These are phyloP conservation scores for Lathamus discolor DNA, from an alignment of 2,113 vertebrate genomes.

Conservation along the genomic window DNA sequence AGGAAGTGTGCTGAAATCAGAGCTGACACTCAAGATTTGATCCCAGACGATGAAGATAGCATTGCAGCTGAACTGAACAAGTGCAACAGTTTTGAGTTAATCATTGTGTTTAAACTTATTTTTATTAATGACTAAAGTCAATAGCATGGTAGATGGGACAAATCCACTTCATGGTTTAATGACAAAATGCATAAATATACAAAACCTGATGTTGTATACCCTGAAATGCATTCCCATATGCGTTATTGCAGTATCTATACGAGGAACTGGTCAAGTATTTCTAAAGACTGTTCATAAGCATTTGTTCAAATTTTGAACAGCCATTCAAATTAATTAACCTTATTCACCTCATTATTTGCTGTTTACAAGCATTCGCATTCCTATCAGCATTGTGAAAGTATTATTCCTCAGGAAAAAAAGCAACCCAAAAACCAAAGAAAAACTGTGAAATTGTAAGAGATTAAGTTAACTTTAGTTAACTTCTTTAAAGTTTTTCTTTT, in stretches of 20 bases:
- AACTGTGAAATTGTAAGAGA: neutral
- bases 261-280: neutral
- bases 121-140: neutral
- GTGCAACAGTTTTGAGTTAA: neutral
- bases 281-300: neutral
- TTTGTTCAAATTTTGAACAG: neutral
- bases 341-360: neutral
- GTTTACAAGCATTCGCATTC: neutral
- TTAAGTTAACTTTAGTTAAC: neutral
- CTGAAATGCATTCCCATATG: neutral
- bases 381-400: neutral
- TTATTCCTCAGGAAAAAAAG: neutral
- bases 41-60: accelerated
- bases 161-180: neutral
- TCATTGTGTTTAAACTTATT: neutral
- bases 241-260: neutral
- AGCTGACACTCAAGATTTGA: neutral
- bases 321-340: neutral
- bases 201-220: neutral
- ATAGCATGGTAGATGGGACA: neutral
- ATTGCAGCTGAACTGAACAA: neutral
- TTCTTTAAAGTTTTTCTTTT: neutral
- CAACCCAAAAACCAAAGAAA: neutral
- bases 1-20: neutral
- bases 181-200: neutral